Base-by-base conservation (phyloP, 2,888 invertebrate species). In the Eumerus sabulonum region DNA sequence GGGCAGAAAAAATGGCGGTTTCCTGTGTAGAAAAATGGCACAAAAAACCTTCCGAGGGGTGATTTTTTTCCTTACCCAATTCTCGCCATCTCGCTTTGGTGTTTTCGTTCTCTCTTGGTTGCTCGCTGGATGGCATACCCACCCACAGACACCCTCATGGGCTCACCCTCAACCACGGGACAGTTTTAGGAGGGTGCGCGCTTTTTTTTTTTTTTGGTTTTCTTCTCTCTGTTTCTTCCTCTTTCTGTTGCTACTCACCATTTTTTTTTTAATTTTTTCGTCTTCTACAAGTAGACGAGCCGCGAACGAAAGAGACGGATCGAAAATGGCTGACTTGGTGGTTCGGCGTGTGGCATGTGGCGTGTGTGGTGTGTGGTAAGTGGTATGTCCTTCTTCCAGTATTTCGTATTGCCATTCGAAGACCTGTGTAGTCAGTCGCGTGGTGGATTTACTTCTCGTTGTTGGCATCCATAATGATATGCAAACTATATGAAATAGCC, bases 1-100 rank as follows among this genome's bases (percentile, higher is more conserved):
- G 57, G 45, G 27, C 59, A 12, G 14, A 84, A 84, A 84, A 84
- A 84, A 84, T 84, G 84, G 84, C 84, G 84, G 84, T 84, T 84
- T 83, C 83, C 84, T 83, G 81, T 27, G 27, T 63, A 74, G 72
- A 81, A 83, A 72, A 68, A 74, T 70, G 54, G 48, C 16, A 18
- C 51, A 82, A 72, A 64, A 56, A 19, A 3, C 3, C 19, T 17
- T 14, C 36, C 14, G 63, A 60, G 79, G 77, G 73, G 73, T 74
- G 79, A 70, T 51, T 45, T 51, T 63, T 73, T 73, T 72, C 56
- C 48, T 13, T 11, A 9, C 27, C 19, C 40, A 42, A 27, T 48
- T 12, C 36, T 50, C 44, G 35, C 62, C 68, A 68, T n/a, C n/a
- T n/a, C 27, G 27, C 27, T 7, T 27, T 27, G 3, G 2, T 7